Base-by-base conservation (phyloP, 2,797 vertebrate species). In the Chelon labrosus region DNA sequence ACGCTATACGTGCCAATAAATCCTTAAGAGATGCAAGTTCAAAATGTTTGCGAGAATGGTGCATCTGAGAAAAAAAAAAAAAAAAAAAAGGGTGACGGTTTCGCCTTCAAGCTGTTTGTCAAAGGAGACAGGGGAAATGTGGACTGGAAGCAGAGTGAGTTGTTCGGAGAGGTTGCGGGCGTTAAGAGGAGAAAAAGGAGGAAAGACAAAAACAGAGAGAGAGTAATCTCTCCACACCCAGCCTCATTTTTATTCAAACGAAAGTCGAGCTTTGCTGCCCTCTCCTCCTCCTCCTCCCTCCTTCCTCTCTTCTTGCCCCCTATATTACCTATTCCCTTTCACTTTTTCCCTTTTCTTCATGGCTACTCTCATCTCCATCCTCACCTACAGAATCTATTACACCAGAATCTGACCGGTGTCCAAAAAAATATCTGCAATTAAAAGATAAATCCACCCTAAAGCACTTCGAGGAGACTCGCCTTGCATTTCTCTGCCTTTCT, bases 181-280 rank as follows among this genome's bases (percentile, higher is more conserved):
- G 67, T 77, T 59, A 71, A 57, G 60, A 73, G 70, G 79, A 83
- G 75, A 73, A 73, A 75, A 70, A 83, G 64, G 74, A 76, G 72
- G 65, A 14, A 12, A 39, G 82, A 56, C 56, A 88, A 83, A 86
- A 80, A 87, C 64, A 84, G 67, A 84, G 22, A 72, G 22, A 72
- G 73, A 83, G 73, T 78, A 85, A 90, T 91, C 87, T 87, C 82
- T 85, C 69, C 85, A 83, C 82, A 85, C 82, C 85, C 83, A 75
- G 80, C 72, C 82, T 91, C 83, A 88, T 91, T 88, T 89, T 79
- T 87, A 90, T 91, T 91, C 86, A 87, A 77, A 88, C 80, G 70
- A 14, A 7, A 76, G 67, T 71, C 44, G 1, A 81, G 84, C 82
- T 83, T 77, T 70, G 80, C 82, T 71, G 64, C 73, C 65, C 54